Evolutionary conservation across 2,797 vertebrate genomes (phyloP).

Genomic region (Apogon hyalosoma): DNA sequence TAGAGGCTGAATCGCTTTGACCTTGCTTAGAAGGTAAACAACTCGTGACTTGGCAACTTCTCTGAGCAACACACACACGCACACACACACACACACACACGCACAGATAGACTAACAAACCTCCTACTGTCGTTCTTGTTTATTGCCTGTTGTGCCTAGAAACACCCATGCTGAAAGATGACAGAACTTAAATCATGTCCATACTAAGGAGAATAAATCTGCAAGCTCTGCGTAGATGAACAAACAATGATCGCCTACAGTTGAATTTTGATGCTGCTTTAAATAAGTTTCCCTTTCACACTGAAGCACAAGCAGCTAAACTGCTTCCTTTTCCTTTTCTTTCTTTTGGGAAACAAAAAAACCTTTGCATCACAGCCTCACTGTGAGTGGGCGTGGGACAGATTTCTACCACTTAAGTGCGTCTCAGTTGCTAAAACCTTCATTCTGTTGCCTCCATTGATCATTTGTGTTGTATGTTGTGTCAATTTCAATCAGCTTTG

Average conservation of each 20-base stretch:
- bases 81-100: slow-evolving; percentile 18
- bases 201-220: background rate
- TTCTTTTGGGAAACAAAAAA: background rate
- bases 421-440: too few species aligned
- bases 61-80: slow-evolving; percentile 4
- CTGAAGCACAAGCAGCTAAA: slow-evolving; percentile 3
- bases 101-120: slow-evolving; percentile 13
- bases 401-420: too few species aligned
- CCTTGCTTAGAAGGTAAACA: slow-evolving; percentile 64
- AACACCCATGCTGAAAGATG: slow-evolving; percentile 21
- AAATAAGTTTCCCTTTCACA: slow-evolving; percentile 4
- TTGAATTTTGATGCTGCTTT: background rate
- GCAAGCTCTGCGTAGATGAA: background rate
- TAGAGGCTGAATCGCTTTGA: slow-evolving; percentile 30
- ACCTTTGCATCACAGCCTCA: background rate
- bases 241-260: too few species aligned
- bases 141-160: slow-evolving; percentile 31
- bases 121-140: slow-evolving; percentile 41
- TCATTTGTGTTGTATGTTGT: background rate
- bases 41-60: slow-evolving; percentile 64
- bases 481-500: background rate
- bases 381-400: too few species aligned
- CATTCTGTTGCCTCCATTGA: background rate
- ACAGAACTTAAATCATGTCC: slow-evolving; percentile 20
- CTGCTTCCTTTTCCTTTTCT: background rate